phyloP scores from a whole-genome alignment of 2,113 vertebrate genomes.

The Galeopterus variegatus region DNA sequence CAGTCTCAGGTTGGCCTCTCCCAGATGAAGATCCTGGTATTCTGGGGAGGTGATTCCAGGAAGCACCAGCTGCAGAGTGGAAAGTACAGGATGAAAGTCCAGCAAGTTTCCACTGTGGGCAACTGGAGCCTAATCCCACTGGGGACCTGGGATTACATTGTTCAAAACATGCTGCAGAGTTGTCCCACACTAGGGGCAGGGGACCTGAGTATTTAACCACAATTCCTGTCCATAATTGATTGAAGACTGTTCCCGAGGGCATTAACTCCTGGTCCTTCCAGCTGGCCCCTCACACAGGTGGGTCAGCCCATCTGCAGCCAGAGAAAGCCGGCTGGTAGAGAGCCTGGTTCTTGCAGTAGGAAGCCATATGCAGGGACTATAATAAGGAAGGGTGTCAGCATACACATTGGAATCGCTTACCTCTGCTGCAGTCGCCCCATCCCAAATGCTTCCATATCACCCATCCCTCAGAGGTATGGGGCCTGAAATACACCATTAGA shows the following conservation, averaged over 20 bases:
- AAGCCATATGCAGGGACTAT: background rate
- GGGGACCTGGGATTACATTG: fast-evolving
- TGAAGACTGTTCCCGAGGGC: background rate
- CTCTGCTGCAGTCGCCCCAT: background rate
- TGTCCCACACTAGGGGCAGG: background rate
- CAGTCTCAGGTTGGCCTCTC: background rate
- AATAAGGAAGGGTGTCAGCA: background rate
- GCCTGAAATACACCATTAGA: background rate
- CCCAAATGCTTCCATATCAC: too few relatives aligned
- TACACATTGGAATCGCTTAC: fast-evolving
- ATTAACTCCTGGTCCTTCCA: background rate
- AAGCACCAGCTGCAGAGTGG: background rate
- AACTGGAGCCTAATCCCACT: background rate
- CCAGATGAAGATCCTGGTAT: background rate
- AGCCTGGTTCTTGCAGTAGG: background rate
- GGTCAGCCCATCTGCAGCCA: background rate
- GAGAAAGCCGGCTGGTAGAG: background rate
- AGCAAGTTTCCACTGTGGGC: background rate
- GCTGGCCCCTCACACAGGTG: background rate
- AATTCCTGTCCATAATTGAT: background rate
- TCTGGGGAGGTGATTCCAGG: background rate
- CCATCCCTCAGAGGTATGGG: background rate
- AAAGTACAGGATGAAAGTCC: background rate
- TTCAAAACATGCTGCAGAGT: background rate
- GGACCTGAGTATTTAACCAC: background rate